Evolutionary conservation across 2,888 invertebrate genomes (phyloP).

Genomic region (Elaeidobius kamerunicus): DNA sequence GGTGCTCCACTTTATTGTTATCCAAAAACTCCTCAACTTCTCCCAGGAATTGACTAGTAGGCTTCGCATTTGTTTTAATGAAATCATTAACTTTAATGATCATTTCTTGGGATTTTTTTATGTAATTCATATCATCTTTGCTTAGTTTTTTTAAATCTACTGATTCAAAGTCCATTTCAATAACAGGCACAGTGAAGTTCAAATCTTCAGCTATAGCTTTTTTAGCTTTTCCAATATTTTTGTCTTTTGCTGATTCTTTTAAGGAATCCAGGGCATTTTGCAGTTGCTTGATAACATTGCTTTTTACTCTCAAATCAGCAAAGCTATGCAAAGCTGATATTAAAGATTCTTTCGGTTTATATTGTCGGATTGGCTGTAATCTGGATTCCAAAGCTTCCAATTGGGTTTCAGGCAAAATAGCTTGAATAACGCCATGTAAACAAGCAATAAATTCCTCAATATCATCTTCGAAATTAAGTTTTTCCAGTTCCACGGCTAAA

Average conservation of each 20-base stretch:
- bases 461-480: too few species aligned
- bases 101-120: conserved; percentile 21
- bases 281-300: conserved; percentile 2
- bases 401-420: conserved; percentile 1
- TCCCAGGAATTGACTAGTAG: conserved; percentile 26
- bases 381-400: too few species aligned
- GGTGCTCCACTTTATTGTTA: conserved; percentile 23
- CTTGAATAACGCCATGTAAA: background rate
- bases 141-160: conserved; percentile 9
- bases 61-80: conserved; percentile 24
- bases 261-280: background rate
- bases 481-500: conserved; percentile 5
- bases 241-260: conserved; percentile 5
- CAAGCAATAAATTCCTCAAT: background rate
- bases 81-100: conserved; percentile 27
- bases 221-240: conserved; percentile 23
- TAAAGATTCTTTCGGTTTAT: too few species aligned
- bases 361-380: too few species aligned
- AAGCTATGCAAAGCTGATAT: conserved; percentile 2
- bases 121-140: conserved; percentile 29
- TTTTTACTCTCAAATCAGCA: conserved; percentile 4
- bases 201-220: conserved; percentile 30
- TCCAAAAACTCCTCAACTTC: conserved; percentile 31
- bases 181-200: conserved; percentile 26
- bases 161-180: conserved; percentile 30